Percentiles rank a stretch among this genome's conserved stretches.
phyloP scores from a whole-genome alignment of 1,140 invertebrate species.

The Calliopsis andreniformis region DNA sequence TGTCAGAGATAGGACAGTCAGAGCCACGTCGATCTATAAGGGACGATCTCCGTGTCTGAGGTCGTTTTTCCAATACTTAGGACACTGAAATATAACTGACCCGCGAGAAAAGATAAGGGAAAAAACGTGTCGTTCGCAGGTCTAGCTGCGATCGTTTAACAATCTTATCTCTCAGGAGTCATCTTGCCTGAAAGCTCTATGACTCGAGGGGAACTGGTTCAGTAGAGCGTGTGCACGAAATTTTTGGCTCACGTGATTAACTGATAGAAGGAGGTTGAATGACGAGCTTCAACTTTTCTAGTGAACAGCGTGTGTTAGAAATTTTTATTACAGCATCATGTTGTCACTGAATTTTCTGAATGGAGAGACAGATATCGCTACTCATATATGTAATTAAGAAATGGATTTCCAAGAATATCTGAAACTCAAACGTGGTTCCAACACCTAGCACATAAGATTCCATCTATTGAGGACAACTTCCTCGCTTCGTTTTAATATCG shows the following conservation, averaged over 20 bases:
- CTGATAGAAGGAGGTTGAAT: too few relatives aligned
- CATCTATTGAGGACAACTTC: not conserved
- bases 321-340: too few relatives aligned
- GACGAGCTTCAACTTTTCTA: too few relatives aligned
- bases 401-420: not conserved
- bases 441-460: not conserved
- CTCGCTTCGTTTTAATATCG: not conserved
- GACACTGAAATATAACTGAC: conserved; percentile 33
- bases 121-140: conserved; percentile 13
- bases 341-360: too few relatives aligned
- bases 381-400: too few relatives aligned
- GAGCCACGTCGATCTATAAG: not conserved
- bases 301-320: too few relatives aligned
- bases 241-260: too few relatives aligned
- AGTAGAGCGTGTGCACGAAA: too few relatives aligned
- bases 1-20: conserved; percentile 1
- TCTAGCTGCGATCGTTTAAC: conserved; percentile 12
- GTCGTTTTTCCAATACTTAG: conserved; percentile 32
- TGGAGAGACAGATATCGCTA: too few relatives aligned
- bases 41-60: conserved; percentile 24
- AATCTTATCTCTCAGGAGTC: not conserved
- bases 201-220: not conserved
- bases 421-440: not conserved
- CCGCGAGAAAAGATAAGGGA: conserved; percentile 16
- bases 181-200: not conserved